Conservation (phyloP, 2,113 vertebrate species). For the Isurus oxyrinchus region DNA sequence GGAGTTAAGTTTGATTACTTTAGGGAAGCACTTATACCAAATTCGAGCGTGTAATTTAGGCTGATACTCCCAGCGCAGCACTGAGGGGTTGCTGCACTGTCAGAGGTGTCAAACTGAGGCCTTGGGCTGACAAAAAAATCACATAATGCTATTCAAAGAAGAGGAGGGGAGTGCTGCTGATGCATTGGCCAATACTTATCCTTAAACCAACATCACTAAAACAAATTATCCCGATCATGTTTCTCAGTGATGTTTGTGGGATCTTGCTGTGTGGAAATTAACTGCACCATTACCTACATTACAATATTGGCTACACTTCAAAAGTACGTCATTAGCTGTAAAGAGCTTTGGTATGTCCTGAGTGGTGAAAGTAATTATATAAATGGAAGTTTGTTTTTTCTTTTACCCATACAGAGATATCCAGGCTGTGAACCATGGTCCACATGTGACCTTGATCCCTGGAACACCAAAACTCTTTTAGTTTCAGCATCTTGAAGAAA, state of each 20-base stretch:
- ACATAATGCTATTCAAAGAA: neutral
- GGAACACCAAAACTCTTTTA: neutral
- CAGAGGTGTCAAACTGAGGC: neutral
- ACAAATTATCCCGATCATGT: neutral
- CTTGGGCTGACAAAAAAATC: neutral
- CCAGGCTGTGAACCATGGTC: neutral
- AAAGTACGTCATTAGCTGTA: neutral
- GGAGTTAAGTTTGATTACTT: neutral
- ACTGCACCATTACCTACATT: neutral
- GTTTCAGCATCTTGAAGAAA: neutral
- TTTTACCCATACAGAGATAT: neutral
- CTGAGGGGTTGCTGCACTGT: neutral
- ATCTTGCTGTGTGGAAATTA: neutral
- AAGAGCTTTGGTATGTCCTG: neutral
- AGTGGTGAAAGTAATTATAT: neutral
- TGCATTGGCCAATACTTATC: neutral
- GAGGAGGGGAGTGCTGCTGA: neutral
- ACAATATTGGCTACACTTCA: neutral
- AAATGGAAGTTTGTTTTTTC: neutral
- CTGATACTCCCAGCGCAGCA: neutral
- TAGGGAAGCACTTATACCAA: neutral
- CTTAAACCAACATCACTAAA: neutral
- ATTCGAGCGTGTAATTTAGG: neutral
- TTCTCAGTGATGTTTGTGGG: neutral
- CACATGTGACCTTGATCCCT: neutral